Evolutionary conservation across 1,140 invertebrate genomes (phyloP).

Genomic region (Danaus plexippus): DNA sequence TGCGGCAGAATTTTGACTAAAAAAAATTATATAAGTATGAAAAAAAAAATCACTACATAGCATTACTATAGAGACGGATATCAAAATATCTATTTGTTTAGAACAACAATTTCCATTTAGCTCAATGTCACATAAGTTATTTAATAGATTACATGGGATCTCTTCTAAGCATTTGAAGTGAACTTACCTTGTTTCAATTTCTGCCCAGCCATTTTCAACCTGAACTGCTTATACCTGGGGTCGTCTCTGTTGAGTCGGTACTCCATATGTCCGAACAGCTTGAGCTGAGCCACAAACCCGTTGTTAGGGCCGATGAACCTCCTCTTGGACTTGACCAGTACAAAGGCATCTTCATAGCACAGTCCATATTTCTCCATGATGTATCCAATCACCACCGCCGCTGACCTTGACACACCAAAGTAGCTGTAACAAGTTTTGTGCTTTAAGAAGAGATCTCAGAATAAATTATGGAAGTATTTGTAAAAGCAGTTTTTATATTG

Average conservation of each 20-base stretch:
- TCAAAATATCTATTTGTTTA: too few relatives aligned
- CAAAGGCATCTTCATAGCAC: constrained; percentile 80
- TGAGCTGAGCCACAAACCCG: constrained; percentile 83
- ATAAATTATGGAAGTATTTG: too few relatives aligned
- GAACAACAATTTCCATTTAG: too few relatives aligned
- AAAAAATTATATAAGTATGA: constrained; percentile 20
- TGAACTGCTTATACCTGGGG: constrained; percentile 83
- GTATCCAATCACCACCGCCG: constrained; percentile 86
- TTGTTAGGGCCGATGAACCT: constrained; percentile 79
- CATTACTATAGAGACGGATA: too few relatives aligned
- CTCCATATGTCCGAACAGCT: constrained; percentile 83
- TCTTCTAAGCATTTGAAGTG: neutral
- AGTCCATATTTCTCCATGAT: constrained; percentile 87
- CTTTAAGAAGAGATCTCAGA: too few relatives aligned
- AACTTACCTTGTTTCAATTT: constrained; percentile 79
- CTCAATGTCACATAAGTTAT: too few relatives aligned
- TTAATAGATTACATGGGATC: neutral
- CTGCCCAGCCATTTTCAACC: constrained; percentile 83
- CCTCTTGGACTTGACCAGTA: constrained; percentile 76
- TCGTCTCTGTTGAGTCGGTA: constrained; percentile 79
- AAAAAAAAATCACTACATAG: too few relatives aligned
- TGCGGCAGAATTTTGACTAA: constrained; percentile 85
- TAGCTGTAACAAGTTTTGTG: constrained; percentile 70
- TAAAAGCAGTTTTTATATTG: too few relatives aligned
- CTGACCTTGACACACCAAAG: constrained; percentile 89